A percentile compares a stretch with the other conserved stretches of the same genome.
Conservation (phyloP, 2,888 invertebrate species). For the Altica lythri region DNA sequence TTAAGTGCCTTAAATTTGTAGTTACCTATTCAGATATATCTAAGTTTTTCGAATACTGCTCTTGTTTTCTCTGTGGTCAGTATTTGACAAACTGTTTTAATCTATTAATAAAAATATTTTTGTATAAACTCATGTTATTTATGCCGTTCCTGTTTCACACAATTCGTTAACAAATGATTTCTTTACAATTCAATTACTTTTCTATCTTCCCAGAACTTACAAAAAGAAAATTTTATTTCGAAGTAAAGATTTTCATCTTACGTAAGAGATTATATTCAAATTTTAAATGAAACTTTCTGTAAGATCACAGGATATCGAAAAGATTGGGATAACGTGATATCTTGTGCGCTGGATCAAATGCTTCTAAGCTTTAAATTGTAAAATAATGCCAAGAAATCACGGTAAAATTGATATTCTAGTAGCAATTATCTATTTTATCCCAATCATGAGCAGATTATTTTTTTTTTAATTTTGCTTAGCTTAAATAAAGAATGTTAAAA, state of each 20-base stretch:
- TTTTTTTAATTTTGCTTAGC: too few species aligned
- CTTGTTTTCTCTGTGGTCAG: too few species aligned
- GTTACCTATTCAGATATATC: too few species aligned
- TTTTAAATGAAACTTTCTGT: conserved; percentile 27
- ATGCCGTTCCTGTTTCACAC: too few species aligned
- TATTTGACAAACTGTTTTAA: too few species aligned
- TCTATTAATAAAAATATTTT: too few species aligned
- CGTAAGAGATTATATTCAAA: conserved; percentile 29
- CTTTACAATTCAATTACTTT: conserved; percentile 43
- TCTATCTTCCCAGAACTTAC: conserved; percentile 28
- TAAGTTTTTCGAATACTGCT: too few species aligned
- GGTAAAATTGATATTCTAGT: conserved; percentile 7
- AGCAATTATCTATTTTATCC: too few species aligned
- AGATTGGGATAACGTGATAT: conserved; percentile 1
- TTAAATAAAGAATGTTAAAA: too few species aligned
- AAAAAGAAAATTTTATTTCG: conserved; percentile 28
- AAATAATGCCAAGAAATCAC: conserved; percentile 8
- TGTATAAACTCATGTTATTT: too few species aligned
- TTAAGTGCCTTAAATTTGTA: too few species aligned
- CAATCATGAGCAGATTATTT: too few species aligned
- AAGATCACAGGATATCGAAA: conserved; percentile 15
- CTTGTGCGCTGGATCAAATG: background rate
- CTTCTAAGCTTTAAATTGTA: conserved; percentile 16
- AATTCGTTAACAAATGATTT: conserved; percentile 40
- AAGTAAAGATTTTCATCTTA: conserved; percentile 28